phyloP scores from a whole-genome alignment of 1,140 invertebrate genomes.

The Drosophila elegans region DNA sequence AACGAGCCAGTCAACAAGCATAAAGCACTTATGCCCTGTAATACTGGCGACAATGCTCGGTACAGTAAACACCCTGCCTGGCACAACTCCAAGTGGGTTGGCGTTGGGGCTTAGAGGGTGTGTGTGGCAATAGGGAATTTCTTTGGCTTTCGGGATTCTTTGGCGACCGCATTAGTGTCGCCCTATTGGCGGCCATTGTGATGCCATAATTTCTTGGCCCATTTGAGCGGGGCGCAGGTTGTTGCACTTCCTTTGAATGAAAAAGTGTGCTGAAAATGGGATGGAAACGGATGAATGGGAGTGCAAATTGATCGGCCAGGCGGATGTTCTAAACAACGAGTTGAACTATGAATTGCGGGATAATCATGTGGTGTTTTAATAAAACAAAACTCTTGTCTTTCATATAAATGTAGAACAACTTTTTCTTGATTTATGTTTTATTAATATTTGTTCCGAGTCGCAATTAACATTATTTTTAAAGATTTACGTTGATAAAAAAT shows the following conservation, averaged over 20 bases:
- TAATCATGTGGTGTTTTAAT: slow-evolving; percentile 5
- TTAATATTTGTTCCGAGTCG: neutral
- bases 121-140: slow-evolving; percentile 27
- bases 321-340: slow-evolving; percentile 16
- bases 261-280: slow-evolving; percentile 23
- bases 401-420: neutral
- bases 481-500: too few relatives aligned
- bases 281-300: slow-evolving; percentile 18
- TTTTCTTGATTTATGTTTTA: neutral
- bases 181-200: slow-evolving; percentile 63
- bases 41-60: slow-evolving; percentile 27
- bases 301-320: slow-evolving; percentile 14
- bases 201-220: slow-evolving; percentile 63
- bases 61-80: slow-evolving; percentile 51
- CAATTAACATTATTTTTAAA: neutral
- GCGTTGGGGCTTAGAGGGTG: neutral
- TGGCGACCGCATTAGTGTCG: slow-evolving; percentile 58
- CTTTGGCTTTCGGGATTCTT: slow-evolving; percentile 52
- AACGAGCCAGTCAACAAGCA: slow-evolving; percentile 1
- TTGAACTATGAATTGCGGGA: slow-evolving; percentile 19
- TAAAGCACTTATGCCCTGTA: slow-evolving; percentile 37
- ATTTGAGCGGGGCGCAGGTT: slow-evolving; percentile 57
- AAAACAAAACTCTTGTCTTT: neutral
- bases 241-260: slow-evolving; percentile 43
- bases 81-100: slow-evolving; percentile 47